A percentile compares a stretch with the other conserved stretches of the same genome.
phyloP scores from a whole-genome alignment of 2,888 invertebrate genomes.

The Petrophora chlorosata region DNA sequence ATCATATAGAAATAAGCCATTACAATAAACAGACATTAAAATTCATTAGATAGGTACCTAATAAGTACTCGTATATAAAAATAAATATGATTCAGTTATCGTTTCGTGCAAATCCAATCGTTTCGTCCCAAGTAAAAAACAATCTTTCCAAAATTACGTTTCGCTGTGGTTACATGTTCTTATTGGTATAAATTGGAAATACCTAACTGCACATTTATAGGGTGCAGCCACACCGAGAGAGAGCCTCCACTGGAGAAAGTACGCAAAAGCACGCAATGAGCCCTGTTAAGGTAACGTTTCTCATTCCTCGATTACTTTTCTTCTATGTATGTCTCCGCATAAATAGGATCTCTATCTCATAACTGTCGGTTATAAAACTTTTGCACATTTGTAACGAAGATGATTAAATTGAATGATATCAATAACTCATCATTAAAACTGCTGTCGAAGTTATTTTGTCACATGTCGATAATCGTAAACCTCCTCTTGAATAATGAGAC shows the following conservation, averaged over 20 bases:
- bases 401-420: neutral
- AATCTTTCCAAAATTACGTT: constrained; percentile 16
- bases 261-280: constrained; percentile 49
- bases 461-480: constrained; percentile 6
- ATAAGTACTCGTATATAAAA: too few relatives aligned
- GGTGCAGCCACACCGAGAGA: constrained; percentile 53
- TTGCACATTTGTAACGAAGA: neutral
- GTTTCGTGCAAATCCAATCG: too few relatives aligned
- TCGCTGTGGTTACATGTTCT: constrained; percentile 27
- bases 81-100: too few relatives aligned
- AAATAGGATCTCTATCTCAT: constrained; percentile 18
- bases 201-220: constrained; percentile 47
- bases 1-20: too few relatives aligned
- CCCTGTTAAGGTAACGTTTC: constrained; percentile 77
- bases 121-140: neutral
- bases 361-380: constrained; percentile 1
- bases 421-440: constrained; percentile 2
- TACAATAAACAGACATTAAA: too few relatives aligned
- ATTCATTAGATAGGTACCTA: too few relatives aligned
- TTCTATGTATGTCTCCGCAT: constrained; percentile 29
- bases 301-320: constrained; percentile 59
- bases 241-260: constrained; percentile 67
- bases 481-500: constrained; percentile 10
- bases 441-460: constrained; percentile 3
- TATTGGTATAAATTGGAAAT: constrained; percentile 36